Evolutionary conservation across 2,797 vertebrate species (phyloP), one percentile per base, ranked within the genome.

Genomic region (Chelon labrosus): DNA sequence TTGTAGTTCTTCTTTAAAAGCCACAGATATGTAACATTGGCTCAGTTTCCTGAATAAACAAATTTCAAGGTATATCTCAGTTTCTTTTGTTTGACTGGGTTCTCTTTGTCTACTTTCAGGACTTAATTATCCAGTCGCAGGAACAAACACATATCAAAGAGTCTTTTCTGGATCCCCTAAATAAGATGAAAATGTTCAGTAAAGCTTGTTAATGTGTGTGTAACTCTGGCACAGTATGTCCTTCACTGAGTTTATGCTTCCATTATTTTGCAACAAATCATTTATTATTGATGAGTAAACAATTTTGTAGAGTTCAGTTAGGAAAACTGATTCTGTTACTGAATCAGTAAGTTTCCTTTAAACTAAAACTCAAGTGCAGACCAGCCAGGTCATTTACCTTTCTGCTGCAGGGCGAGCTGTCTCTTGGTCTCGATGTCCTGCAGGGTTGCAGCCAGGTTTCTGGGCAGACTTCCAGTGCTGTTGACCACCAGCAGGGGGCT

Each of bases 351-450:
- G 31, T 35, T 35, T 35, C 31, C 31, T 22, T 25, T 61, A 19
- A 2, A 41, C 19, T 38, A 53, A 16, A 10, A n/a, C 25, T 70
- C 22, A 0, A 25, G 11, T 9, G 13, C 19, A 13, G 7, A 2
- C 0, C 25, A 17, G 37, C 0, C 25, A 17, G 37, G 12, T 54
- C 38, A 0, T 79, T 92, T 87, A 98, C 97, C 97, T 96, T 97
- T 99, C 94, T 98, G 97, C 92, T 98, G 97, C 79, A 99, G 90
- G 74, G 97, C 97, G 61, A 97, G 93, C 90, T 98, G 97, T 54
- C 97, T 95, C 90, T 98, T 98, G 85, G 92, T 94, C 94, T 98
- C 96, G 0, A 98, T 99, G 94, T 97, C 97, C 90, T 98, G 97
- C 87, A 98, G 93, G 0, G 96, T 98, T 64, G 96, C 95, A 0